These are phyloP conservation scores for Phaethon lepturus DNA, from an alignment of 2,113 vertebrate genomes.

Conservation along the genomic window DNA sequence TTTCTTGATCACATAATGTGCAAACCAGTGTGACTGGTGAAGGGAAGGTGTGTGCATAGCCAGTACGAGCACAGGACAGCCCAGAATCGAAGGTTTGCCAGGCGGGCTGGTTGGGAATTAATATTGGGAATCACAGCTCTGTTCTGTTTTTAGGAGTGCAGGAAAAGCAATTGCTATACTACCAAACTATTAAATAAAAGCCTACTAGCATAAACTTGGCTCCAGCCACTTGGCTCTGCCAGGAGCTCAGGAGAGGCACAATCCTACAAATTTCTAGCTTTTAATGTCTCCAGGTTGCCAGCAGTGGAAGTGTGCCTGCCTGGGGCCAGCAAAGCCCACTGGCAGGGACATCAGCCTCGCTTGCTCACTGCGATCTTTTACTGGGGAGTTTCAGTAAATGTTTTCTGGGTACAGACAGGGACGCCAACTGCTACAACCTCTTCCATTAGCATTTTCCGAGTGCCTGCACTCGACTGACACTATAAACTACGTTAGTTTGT, in stretches of 20 bases:
- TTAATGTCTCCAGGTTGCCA: not conserved
- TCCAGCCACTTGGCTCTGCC: not conserved
- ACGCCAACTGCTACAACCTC: not conserved
- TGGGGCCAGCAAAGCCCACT: not conserved
- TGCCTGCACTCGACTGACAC: not conserved
- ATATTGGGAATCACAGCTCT: not conserved
- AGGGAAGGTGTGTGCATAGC: not conserved
- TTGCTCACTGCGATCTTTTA: not conserved
- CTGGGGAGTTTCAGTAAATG: not conserved
- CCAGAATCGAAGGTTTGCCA: not conserved
- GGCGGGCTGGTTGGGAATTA: not conserved
- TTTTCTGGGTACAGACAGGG: not conserved
- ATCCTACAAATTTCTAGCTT: not conserved
- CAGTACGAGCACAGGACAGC: not conserved
- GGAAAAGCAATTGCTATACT: not conserved
- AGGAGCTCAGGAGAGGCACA: not conserved
- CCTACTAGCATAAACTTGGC: not conserved
- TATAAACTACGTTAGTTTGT: not conserved
- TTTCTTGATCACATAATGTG: not conserved
- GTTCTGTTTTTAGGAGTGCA: not conserved
- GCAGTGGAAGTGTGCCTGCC: not conserved
- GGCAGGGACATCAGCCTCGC: not conserved
- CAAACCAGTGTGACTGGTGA: not conserved
- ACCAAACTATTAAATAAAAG: not conserved
- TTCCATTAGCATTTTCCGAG: not conserved